phyloP scores from a whole-genome alignment of 2,113 vertebrate genomes.

The human region DNA sequence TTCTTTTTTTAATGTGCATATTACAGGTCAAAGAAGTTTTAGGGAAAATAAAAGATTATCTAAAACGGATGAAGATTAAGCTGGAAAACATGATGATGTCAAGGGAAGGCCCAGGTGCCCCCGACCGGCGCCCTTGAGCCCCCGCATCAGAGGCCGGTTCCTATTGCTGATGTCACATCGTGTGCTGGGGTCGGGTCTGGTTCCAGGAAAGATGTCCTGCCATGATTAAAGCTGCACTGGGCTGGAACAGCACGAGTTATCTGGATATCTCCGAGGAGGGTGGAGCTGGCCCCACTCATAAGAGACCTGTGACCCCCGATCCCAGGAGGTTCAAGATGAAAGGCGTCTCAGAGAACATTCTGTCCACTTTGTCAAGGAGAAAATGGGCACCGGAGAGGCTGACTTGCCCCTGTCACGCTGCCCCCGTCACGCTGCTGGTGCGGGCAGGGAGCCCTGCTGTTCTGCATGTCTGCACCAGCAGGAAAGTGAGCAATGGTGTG shows the following conservation, averaged over 20 bases:
- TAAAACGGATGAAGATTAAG: not conserved
- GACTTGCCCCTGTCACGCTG: rapidly evolving
- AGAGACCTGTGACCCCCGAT: not conserved
- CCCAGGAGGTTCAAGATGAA: not conserved
- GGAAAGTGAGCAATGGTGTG: rapidly evolving
- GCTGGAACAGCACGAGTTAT: rapidly evolving
- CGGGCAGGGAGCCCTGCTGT: not conserved
- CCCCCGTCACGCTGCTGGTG: rapidly evolving
- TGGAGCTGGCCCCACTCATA: not conserved
- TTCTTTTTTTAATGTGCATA: not conserved
- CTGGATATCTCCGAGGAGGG: not conserved
- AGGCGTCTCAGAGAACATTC: not conserved
- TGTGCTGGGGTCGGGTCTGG: not conserved
- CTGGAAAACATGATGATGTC: rapidly evolving
- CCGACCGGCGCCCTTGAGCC: rapidly evolving
- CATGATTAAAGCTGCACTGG: not conserved
- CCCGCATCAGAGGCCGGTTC: rapidly evolving
- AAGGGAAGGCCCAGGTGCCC: no score
- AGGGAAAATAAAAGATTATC: not conserved
- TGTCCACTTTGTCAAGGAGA: not conserved
- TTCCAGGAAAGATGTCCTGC: rapidly evolving
- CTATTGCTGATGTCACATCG: rapidly evolving
- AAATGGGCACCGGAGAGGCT: not conserved
- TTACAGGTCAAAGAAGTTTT: not conserved
- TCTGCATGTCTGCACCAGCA: rapidly evolving